phyloP scores from a whole-genome alignment of 1,140 invertebrate species.

The Batillaria attramentaria region DNA sequence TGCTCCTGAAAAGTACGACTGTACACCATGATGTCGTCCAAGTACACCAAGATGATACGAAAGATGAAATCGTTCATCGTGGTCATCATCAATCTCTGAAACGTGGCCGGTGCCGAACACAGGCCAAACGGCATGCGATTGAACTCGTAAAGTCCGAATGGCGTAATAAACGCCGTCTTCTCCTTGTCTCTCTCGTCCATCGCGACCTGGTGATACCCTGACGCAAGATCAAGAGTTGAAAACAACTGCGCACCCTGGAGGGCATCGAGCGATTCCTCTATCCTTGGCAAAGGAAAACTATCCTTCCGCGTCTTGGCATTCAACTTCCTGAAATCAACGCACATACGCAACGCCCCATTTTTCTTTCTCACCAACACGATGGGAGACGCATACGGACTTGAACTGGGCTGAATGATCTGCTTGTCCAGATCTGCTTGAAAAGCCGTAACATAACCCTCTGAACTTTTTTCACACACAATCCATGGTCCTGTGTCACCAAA shows the following conservation, averaged over 20 bases:
- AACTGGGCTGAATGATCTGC: neutral
- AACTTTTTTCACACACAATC: too few species aligned
- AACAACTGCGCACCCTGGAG: neutral
- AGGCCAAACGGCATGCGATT: slow-evolving; percentile 44
- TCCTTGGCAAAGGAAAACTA: slow-evolving; percentile 41
- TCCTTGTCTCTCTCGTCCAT: neutral
- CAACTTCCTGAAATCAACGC: slow-evolving; percentile 47
- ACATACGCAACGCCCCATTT: slow-evolving; percentile 50
- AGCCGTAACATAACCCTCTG: too few species aligned
- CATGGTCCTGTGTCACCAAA: too few species aligned
- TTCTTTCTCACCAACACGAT: slow-evolving; percentile 41
- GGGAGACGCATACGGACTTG: neutral
- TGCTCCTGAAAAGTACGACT: slow-evolving; percentile 24
- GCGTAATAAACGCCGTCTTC: neutral
- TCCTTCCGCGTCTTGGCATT: slow-evolving; percentile 47
- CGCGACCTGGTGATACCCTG: neutral
- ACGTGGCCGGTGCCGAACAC: neutral
- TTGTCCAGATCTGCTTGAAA: too few species aligned
- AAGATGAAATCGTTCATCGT: neutral
- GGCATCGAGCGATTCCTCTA: slow-evolving; percentile 1
- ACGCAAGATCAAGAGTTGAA: neutral
- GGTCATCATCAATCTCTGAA: neutral
- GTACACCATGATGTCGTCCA: slow-evolving; percentile 50
- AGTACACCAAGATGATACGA: neutral
- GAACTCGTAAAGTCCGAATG: neutral